A percentile compares a stretch with the other conserved stretches of the same genome.
Evolutionary conservation across 2,113 vertebrate genomes (phyloP).

Genomic region (Rhipidura dahli): DNA sequence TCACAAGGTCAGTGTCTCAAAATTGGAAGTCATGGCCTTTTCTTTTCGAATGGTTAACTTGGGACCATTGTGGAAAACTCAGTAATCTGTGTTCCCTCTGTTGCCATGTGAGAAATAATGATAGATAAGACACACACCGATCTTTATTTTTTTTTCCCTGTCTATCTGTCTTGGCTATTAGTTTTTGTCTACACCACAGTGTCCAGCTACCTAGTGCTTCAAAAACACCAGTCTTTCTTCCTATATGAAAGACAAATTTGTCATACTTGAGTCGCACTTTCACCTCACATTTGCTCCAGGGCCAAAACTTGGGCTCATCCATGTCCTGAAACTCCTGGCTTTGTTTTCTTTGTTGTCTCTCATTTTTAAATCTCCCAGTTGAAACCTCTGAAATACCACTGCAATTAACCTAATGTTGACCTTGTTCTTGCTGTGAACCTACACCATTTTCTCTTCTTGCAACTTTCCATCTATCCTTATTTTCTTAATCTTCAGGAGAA

Average conservation of each 20-base stretch:
- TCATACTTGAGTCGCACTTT: neutral
- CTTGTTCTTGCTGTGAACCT: neutral
- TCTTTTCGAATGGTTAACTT: conserved; percentile 37
- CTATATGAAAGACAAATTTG: neutral
- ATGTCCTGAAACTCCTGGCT: neutral
- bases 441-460: neutral
- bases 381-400: neutral
- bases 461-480: neutral
- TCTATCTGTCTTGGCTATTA: neutral
- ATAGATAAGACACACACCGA: neutral
- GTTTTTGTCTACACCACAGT: neutral
- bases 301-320: neutral
- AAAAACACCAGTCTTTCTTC: neutral
- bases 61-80: neutral
- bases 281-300: neutral
- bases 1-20: conserved; percentile 16
- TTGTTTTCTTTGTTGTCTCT: neutral
- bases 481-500: neutral
- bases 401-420: neutral
- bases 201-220: neutral
- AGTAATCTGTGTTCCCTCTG: neutral
- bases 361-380: neutral
- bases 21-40: conserved; percentile 31
- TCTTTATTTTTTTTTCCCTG: neutral
- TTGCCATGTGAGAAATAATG: conserved; percentile 4